Evolutionary conservation across 1,140 invertebrate genomes (phyloP).

Genomic region (Anastrepha ludens): DNA sequence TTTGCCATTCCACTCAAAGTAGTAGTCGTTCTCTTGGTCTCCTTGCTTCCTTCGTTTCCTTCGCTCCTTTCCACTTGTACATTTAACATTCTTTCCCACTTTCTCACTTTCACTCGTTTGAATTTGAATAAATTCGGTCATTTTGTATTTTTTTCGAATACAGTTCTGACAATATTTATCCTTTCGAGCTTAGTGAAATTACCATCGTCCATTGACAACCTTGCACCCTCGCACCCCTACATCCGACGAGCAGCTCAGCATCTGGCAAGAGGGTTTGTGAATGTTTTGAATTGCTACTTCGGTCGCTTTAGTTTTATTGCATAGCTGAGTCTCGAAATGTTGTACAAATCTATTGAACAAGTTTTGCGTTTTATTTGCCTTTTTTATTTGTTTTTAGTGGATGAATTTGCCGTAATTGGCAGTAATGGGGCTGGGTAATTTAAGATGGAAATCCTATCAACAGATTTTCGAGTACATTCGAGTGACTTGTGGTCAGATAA

Average conservation of each 20-base stretch:
- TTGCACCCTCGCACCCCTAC: not conserved
- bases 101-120: not conserved
- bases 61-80: not conserved
- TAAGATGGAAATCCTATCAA: slow-evolving; percentile 9
- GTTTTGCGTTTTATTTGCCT: slow-evolving; percentile 5
- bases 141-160: not conserved
- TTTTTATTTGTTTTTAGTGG: slow-evolving; percentile 15
- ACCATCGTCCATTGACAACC: not conserved
- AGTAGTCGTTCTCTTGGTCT: not conserved
- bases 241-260: not conserved
- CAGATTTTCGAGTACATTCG: not conserved
- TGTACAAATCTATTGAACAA: slow-evolving; percentile 40
- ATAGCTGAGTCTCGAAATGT: not conserved
- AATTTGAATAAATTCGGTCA: slow-evolving; percentile 37
- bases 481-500: not conserved
- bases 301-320: not conserved
- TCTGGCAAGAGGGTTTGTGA: not conserved
- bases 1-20: not conserved
- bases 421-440: slow-evolving; percentile 16
- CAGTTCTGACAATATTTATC: slow-evolving; percentile 1
- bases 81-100: not conserved
- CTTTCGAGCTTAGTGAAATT: slow-evolving; percentile 8
- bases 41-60: not conserved
- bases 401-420: slow-evolving; percentile 8
- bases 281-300: not conserved